Percentiles rank a stretch among this genome's conserved stretches.
phyloP scores from a whole-genome alignment of 2,797 vertebrate genomes.

The Denticeps clupeoides region DNA sequence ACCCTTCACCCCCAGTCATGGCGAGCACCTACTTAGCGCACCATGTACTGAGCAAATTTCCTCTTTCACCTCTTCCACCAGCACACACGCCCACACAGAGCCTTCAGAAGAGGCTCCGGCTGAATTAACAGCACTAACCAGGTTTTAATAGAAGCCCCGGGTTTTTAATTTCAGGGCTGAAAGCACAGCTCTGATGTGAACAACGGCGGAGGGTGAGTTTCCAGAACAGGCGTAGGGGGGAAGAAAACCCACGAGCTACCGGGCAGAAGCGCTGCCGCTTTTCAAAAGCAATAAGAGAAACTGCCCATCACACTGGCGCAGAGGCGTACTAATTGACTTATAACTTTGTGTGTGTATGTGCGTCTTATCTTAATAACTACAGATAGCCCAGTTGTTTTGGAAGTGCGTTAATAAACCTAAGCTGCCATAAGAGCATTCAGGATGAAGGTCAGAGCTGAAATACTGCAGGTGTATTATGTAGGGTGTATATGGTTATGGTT shows the following conservation, averaged over 20 bases:
- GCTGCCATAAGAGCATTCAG: no score
- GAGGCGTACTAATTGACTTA: conserved; percentile 21
- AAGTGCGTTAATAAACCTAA: conserved; percentile 21
- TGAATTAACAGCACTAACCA: conserved; percentile 32
- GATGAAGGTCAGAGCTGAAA: background rate
- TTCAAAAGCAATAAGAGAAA: conserved; percentile 26
- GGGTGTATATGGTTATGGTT: no score
- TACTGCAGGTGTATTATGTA: no score
- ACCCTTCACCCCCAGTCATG: no score
- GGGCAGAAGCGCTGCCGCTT: conserved; percentile 13
- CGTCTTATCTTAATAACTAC: conserved; percentile 19
- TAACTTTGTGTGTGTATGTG: background rate
- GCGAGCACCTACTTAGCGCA: no score
- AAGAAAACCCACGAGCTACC: conserved; percentile 1
- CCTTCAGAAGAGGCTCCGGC: conserved; percentile 14
- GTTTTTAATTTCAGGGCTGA: conserved; percentile 49
- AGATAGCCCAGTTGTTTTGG: conserved; percentile 15
- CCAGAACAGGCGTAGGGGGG: background rate
- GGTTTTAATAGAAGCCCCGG: conserved; percentile 40
- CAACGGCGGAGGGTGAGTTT: conserved; percentile 18
- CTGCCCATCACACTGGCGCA: conserved; percentile 3
- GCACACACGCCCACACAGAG: background rate
- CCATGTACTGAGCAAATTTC: no score
- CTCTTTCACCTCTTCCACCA: no score
- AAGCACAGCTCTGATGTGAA: conserved; percentile 31